phyloP scores from a whole-genome alignment of 1,140 invertebrate genomes.

The Leguminivora glycinivorella region DNA sequence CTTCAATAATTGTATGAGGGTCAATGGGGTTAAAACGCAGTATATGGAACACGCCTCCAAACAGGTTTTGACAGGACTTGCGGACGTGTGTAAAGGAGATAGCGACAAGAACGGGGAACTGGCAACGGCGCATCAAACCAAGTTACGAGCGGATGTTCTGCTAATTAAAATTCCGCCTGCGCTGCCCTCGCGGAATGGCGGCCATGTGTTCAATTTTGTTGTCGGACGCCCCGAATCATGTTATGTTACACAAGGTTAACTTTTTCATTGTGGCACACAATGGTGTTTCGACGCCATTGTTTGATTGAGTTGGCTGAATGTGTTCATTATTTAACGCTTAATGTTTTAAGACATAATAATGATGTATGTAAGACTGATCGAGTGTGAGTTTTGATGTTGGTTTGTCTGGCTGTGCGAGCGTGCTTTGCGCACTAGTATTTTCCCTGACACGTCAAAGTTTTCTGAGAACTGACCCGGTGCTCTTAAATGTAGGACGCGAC shows the following conservation, averaged over 20 bases:
- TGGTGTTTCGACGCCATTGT: constrained; percentile 52
- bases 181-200: constrained; percentile 77
- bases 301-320: constrained; percentile 44
- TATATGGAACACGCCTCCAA: constrained; percentile 26
- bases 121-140: constrained; percentile 68
- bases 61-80: constrained; percentile 36
- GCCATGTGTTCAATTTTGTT: constrained; percentile 71
- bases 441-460: constrained; percentile 55
- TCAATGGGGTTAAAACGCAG: constrained; percentile 25
- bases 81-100: constrained; percentile 54
- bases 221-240: constrained; percentile 74
- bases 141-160: constrained; percentile 78
- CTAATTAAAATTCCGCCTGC: constrained; percentile 79
- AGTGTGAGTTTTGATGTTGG: constrained; percentile 52
- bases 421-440: constrained; percentile 51
- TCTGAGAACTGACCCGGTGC: constrained; percentile 76
- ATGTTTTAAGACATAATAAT: constrained; percentile 49
- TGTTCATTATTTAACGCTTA: constrained; percentile 50
- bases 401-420: constrained; percentile 43
- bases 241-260: constrained; percentile 77
- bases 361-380: constrained; percentile 67
- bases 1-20: constrained; percentile 28
- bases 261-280: constrained; percentile 57
- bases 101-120: constrained; percentile 48
- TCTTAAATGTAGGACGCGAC: constrained; percentile 63